Conservation (phyloP, 2,113 vertebrate species). For the Falcunculus frontatus region DNA sequence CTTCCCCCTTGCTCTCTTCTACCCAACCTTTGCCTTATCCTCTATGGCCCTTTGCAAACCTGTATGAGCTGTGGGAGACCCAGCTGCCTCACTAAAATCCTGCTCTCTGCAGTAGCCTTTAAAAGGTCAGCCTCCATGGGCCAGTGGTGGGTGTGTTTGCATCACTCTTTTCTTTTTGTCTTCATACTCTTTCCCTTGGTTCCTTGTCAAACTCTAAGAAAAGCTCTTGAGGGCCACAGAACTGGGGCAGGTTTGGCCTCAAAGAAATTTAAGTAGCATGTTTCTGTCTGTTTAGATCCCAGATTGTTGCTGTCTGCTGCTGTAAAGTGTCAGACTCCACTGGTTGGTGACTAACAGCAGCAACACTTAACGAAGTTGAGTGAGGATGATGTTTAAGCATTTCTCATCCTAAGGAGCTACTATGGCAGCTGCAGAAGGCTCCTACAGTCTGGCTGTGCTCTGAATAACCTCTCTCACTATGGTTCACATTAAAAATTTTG, state of each 20-base stretch:
- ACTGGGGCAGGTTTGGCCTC: background rate
- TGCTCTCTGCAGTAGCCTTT: background rate
- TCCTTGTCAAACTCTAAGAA: background rate
- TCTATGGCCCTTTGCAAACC: background rate
- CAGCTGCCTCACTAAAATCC: background rate
- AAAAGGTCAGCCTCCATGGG: background rate
- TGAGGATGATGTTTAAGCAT: conserved; percentile 53
- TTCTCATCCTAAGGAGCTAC: conserved; percentile 42
- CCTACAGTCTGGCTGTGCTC: conserved; percentile 21
- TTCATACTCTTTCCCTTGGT: background rate
- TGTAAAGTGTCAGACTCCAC: background rate
- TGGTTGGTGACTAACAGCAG: conserved; percentile 6
- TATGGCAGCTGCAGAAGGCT: conserved; percentile 31
- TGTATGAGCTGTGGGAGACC: background rate
- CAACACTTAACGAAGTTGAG: conserved; percentile 28
- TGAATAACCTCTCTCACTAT: conserved; percentile 54
- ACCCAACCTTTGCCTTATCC: background rate
- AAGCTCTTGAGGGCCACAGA: background rate
- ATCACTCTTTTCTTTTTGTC: background rate
- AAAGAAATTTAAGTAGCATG: background rate
- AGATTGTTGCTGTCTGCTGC: background rate
- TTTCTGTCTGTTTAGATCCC: background rate
- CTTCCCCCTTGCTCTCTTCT: background rate
- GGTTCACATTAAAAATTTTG: conserved; percentile 64
- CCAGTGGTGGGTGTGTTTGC: background rate